Percentiles rank a stretch among this genome's conserved stretches.
Conservation (phyloP, 2,888 invertebrate species). For the Archaeoteleia sp. region DNA sequence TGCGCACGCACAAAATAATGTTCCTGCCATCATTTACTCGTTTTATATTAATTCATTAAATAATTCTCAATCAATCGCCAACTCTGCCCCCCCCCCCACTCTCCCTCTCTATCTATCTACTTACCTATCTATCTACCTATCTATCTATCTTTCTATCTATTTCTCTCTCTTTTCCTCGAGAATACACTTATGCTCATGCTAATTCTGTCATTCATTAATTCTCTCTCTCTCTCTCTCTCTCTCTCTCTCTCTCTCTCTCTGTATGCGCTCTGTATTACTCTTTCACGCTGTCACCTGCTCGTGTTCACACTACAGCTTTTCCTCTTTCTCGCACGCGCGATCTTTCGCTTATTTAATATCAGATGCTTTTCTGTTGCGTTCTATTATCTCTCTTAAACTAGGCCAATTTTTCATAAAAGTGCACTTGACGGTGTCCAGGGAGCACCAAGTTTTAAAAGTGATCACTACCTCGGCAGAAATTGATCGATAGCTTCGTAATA, state of each 20-base stretch:
- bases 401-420: slow-evolving; percentile 73
- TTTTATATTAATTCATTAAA: slow-evolving; percentile 72
- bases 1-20: slow-evolving; percentile 67
- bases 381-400: slow-evolving; percentile 67
- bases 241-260: slow-evolving; percentile 30
- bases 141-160: slow-evolving; percentile 29
- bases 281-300: too few relatives aligned
- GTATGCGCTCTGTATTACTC: slow-evolving; percentile 8
- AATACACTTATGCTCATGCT: too few relatives aligned
- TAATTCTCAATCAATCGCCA: slow-evolving; percentile 70
- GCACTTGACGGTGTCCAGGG: slow-evolving; percentile 74
- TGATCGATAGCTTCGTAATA: slow-evolving; percentile 66
- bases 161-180: too few relatives aligned
- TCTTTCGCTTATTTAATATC: slow-evolving; percentile 56
- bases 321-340: too few relatives aligned
- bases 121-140: slow-evolving; percentile 61
- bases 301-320: too few relatives aligned
- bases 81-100: slow-evolving; percentile 54
- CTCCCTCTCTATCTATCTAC: slow-evolving; percentile 30
- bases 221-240: slow-evolving; percentile 58
- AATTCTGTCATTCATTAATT: too few relatives aligned
- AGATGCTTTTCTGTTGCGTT: slow-evolving; percentile 61
- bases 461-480: slow-evolving; percentile 72
- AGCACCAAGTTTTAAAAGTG: slow-evolving; percentile 70
- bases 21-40: slow-evolving; percentile 70